These are phyloP conservation scores for Penaeus monodon DNA, from an alignment of 2,888 invertebrate species.

Conservation along the genomic window DNA sequence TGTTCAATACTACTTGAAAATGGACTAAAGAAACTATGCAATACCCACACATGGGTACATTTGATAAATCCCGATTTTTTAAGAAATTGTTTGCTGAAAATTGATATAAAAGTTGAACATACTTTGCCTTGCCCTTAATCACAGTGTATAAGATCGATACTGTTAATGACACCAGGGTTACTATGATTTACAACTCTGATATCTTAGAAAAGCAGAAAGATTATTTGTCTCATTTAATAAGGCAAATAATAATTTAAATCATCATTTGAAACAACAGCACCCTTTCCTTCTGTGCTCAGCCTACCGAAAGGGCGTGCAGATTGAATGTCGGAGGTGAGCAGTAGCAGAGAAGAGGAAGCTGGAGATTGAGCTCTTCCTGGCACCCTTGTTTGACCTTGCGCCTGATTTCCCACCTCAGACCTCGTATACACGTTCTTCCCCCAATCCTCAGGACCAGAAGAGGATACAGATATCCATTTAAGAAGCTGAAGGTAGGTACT, in stretches of 20 bases:
- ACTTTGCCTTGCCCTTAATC: too few relatives aligned
- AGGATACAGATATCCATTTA: conserved; percentile 81
- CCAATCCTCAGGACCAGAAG: conserved; percentile 91
- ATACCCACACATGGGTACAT: too few relatives aligned
- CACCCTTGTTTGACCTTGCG: conserved; percentile 86
- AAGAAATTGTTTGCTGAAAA: too few relatives aligned
- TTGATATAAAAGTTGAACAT: too few relatives aligned
- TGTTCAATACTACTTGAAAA: too few relatives aligned
- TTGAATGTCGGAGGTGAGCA: conserved; percentile 89
- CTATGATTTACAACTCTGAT: too few relatives aligned
- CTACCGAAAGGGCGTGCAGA: conserved; percentile 67
- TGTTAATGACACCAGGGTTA: too few relatives aligned
- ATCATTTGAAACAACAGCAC: not conserved
- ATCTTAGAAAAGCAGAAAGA: too few relatives aligned
- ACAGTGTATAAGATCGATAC: too few relatives aligned
- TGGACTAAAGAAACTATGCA: too few relatives aligned
- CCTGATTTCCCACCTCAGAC: conserved; percentile 92
- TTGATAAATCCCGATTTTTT: too few relatives aligned
- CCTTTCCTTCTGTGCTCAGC: conserved; percentile 64
- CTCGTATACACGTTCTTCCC: conserved; percentile 98
- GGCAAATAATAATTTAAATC: not conserved
- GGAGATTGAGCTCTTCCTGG: conserved; percentile 89
- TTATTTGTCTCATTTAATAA: too few relatives aligned
- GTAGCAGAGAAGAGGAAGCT: conserved; percentile 84
- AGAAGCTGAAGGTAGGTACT: conserved; percentile 77